These are phyloP conservation scores for Synanthedon andrenaeformis DNA, from an alignment of 2,888 invertebrate species.

Conservation along the genomic window DNA sequence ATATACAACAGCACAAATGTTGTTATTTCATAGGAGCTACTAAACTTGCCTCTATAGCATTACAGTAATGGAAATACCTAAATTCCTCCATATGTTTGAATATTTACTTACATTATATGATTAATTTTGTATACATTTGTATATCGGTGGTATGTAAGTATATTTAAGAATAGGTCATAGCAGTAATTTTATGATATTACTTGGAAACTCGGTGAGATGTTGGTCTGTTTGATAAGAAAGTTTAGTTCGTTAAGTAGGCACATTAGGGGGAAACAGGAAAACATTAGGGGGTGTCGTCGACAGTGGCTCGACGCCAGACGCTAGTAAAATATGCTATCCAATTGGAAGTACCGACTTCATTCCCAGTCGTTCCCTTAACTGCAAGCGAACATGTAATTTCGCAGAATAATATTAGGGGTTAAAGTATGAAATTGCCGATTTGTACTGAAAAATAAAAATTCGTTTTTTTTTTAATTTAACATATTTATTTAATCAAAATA, in stretches of 20 bases:
- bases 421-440: too few species aligned
- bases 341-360: slow-evolving; percentile 45
- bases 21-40: too few species aligned
- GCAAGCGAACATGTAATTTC: slow-evolving; percentile 28
- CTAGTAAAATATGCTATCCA: slow-evolving; percentile 62
- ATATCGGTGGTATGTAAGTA: too few species aligned
- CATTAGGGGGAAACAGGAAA: slow-evolving; percentile 64
- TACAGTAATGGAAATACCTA: too few species aligned
- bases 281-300: slow-evolving; percentile 55
- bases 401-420: slow-evolving; percentile 38
- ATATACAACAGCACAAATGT: too few species aligned
- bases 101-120: not conserved
- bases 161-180: not conserved
- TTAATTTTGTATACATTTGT: too few species aligned
- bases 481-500: too few species aligned
- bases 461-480: too few species aligned
- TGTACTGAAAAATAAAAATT: too few species aligned
- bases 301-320: slow-evolving; percentile 57
- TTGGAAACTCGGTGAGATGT: slow-evolving; percentile 43
- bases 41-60: too few species aligned
- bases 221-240: slow-evolving; percentile 61
- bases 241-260: slow-evolving; percentile 65
- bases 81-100: not conserved
- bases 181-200: slow-evolving; percentile 37
- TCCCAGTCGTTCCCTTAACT: slow-evolving; percentile 22